These are phyloP conservation scores for Xylota sylvarum DNA, from an alignment of 2,888 invertebrate species.

Conservation along the genomic window DNA sequence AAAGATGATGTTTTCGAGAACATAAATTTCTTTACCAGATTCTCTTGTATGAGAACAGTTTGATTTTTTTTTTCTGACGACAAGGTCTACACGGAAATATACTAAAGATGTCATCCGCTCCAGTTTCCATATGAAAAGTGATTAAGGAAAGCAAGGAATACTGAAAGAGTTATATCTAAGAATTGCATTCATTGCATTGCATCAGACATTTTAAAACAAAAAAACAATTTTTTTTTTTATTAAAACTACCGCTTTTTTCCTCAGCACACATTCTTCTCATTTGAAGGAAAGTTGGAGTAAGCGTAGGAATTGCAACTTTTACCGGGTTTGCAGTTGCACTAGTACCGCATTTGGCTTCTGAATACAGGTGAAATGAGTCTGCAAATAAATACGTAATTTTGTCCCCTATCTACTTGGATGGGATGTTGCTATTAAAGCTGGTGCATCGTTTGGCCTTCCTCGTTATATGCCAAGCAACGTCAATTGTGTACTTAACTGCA, in stretches of 20 bases:
- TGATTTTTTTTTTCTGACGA: neutral
- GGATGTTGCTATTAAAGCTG: neutral
- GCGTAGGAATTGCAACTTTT: conserved; percentile 6
- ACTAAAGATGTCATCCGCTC: conserved; percentile 28
- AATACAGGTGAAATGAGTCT: conserved; percentile 20
- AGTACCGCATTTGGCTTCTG: conserved; percentile 15
- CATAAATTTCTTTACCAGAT: neutral
- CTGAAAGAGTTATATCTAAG: neutral
- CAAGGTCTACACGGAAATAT: neutral
- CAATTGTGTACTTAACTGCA: conserved; percentile 77
- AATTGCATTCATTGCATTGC: neutral
- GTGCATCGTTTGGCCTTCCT: conserved; percentile 7
- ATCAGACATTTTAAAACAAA: conserved; percentile 6
- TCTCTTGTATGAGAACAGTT: neutral
- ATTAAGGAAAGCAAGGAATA: neutral
- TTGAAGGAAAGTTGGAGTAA: conserved; percentile 5
- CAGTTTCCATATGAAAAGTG: conserved; percentile 5
- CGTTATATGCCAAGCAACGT: conserved; percentile 63
- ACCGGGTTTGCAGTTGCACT: conserved; percentile 6
- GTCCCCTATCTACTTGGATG: conserved; percentile 21
- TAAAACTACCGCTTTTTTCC: neutral
- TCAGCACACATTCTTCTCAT: neutral
- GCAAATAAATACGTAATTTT: conserved; percentile 31
- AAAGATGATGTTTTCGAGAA: neutral
- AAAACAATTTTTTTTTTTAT: neutral